Conservation (phyloP, 2,797 vertebrate species). For the Coilia nasus region DNA sequence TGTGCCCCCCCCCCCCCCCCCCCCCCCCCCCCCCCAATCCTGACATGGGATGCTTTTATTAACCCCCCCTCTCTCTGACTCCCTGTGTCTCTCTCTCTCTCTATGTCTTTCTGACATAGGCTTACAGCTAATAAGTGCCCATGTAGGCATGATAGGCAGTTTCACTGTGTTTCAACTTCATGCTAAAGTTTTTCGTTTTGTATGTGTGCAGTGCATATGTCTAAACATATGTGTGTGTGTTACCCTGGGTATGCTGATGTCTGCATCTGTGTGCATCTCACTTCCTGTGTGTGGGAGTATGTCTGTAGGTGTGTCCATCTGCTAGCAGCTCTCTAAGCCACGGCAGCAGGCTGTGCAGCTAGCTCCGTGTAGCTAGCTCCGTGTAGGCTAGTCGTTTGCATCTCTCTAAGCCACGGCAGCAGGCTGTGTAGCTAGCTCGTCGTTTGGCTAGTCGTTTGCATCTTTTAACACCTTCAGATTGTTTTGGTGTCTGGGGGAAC, state of each 20-base stretch:
- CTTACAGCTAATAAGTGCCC: not conserved
- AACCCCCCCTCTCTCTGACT: too few species aligned
- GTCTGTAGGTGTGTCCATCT: slow-evolving; percentile 60
- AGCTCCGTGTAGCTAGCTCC: slow-evolving; percentile 68
- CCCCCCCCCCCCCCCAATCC: not conserved
- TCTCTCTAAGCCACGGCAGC: slow-evolving; percentile 65
- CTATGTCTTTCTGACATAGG: too few species aligned
- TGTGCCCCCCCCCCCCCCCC: slow-evolving; percentile 22
- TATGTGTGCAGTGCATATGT: too few species aligned
- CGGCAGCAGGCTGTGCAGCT: slow-evolving; percentile 61
- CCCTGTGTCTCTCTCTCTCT: not conserved
- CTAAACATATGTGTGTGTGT: too few species aligned
- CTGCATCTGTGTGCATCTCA: not conserved
- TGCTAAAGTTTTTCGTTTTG: too few species aligned
- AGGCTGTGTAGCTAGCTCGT: slow-evolving; percentile 58
- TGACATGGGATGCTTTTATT: too few species aligned
- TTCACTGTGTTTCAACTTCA: not conserved
- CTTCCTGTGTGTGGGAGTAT: slow-evolving; percentile 14
- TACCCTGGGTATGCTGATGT: not conserved
- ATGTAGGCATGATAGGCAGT: not conserved
- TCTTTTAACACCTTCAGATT: slow-evolving; percentile 70
- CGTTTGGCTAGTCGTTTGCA: too few species aligned
- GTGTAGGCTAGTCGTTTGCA: slow-evolving; percentile 69
- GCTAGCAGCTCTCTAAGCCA: slow-evolving; percentile 65
- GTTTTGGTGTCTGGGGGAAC: slow-evolving; percentile 69